Percentiles rank a stretch among this genome's conserved stretches.
These are phyloP conservation scores for Mylabris sibirica DNA, from an alignment of 2,888 invertebrate species.

Conservation along the genomic window DNA sequence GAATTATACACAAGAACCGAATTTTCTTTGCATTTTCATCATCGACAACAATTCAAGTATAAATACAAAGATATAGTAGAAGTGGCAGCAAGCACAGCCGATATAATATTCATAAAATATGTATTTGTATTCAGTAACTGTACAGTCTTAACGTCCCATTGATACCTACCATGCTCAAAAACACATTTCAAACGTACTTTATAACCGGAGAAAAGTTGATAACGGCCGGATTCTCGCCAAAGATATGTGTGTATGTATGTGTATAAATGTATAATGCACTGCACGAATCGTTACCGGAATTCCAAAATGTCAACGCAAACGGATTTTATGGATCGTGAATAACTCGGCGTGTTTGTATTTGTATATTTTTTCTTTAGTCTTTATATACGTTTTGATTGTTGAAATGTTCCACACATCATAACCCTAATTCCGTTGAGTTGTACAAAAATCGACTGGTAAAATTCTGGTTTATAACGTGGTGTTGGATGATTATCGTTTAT, in stretches of 20 bases:
- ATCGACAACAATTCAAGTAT: not conserved
- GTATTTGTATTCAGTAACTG: constrained; percentile 58
- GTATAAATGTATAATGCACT: constrained; percentile 41
- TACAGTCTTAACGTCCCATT: constrained; percentile 55
- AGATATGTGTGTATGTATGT: constrained; percentile 20
- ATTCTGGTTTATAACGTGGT: too few relatives aligned
- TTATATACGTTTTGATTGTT: not conserved
- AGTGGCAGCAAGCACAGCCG: too few relatives aligned
- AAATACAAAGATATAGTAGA: constrained; percentile 17
- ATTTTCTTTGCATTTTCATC: not conserved
- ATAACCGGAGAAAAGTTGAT: constrained; percentile 52
- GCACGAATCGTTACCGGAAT: constrained; percentile 25
- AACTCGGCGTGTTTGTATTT: not conserved
- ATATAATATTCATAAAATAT: constrained; percentile 49
- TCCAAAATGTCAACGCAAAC: constrained; percentile 17
- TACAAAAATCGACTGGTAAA: too few relatives aligned
- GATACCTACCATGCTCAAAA: constrained; percentile 52
- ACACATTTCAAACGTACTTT: constrained; percentile 52
- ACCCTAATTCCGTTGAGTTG: not conserved
- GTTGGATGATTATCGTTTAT: not conserved
- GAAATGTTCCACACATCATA: not conserved
- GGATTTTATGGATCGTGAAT: constrained; percentile 15
- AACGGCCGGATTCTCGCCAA: constrained; percentile 44
- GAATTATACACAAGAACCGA: not conserved
- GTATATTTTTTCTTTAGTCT: not conserved